These are phyloP conservation scores for Lytechinus pictus DNA, from an alignment of 35 echinoderm and acorn worm species.

Conservation along the genomic window DNA sequence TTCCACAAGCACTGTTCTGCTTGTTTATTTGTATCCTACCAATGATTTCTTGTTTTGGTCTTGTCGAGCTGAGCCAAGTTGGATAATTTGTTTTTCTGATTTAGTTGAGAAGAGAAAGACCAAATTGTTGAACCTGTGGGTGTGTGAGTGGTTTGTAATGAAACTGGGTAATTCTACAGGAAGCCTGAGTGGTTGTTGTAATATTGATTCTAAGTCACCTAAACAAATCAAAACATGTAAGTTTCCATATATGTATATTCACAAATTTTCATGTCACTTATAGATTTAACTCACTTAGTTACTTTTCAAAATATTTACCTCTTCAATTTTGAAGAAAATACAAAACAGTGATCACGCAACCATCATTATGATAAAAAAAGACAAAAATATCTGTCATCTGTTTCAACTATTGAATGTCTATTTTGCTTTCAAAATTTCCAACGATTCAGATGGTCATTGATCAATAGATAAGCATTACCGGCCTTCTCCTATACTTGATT, in stretches of 20 bases:
- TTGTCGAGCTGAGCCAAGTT: neutral
- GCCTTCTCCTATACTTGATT: neutral
- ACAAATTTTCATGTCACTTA: neutral
- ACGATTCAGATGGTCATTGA: no score
- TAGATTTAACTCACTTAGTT: neutral
- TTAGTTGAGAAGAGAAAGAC: neutral
- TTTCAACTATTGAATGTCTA: no score
- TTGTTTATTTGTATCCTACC: neutral
- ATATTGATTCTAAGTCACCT: neutral
- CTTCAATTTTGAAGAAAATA: no score
- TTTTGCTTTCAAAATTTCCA: no score
- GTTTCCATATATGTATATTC: neutral
- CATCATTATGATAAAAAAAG: no score
- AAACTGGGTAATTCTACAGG: neutral
- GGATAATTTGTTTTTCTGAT: slow-evolving; percentile 9
- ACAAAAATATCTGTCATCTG: no score
- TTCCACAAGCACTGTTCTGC: neutral
- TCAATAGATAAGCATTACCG: no score
- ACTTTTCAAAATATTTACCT: neutral
- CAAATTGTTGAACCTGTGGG: neutral
- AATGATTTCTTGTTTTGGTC: neutral
- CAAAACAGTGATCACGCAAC: no score
- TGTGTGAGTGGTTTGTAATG: neutral
- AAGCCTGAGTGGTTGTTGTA: neutral
- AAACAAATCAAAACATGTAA: slow-evolving; percentile 1